Conservation (phyloP, 2,113 vertebrate species). For the Pagrus major region DNA sequence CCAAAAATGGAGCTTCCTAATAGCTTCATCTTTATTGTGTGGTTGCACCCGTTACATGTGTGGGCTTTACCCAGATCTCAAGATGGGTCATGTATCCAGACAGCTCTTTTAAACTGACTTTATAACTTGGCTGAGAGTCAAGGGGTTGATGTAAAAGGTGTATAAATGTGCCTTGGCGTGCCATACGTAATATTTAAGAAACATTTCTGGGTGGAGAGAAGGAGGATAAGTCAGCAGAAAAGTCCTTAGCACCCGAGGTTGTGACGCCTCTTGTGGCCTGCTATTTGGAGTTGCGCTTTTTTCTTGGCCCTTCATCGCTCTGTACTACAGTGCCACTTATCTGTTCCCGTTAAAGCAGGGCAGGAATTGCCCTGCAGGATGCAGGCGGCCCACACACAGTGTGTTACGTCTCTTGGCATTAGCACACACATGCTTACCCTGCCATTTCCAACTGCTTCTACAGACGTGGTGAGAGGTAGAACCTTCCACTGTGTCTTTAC, state of each 20-base stretch:
- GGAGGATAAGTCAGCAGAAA: slow-evolving; percentile 63
- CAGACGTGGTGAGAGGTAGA: slow-evolving; percentile 51
- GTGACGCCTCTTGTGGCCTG: slow-evolving; percentile 40
- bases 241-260: slow-evolving; percentile 43
- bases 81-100: neutral
- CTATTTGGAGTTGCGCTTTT: slow-evolving; percentile 57
- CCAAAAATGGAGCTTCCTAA: neutral
- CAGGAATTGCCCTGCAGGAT: slow-evolving; percentile 79
- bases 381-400: slow-evolving; percentile 76
- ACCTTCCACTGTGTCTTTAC: slow-evolving; percentile 47
- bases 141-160: slow-evolving; percentile 10
- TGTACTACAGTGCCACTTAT: slow-evolving; percentile 79
- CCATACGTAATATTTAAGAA: slow-evolving; percentile 24
- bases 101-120: neutral
- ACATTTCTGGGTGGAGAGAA: slow-evolving; percentile 26
- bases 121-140: slow-evolving; percentile 35
- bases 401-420: slow-evolving; percentile 75
- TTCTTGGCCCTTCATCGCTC: slow-evolving; percentile 53
- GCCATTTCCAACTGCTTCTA: slow-evolving; percentile 59
- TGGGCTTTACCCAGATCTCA: neutral
- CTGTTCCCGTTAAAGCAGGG: slow-evolving; percentile 78
- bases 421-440: slow-evolving; percentile 60
- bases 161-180: slow-evolving; percentile 32
- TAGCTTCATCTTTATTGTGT: neutral
- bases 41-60: neutral